Evolutionary conservation across 2,113 vertebrate genomes (phyloP), one percentile per base, ranked within the genome.

Genomic region (Tachysurus vachellii): DNA sequence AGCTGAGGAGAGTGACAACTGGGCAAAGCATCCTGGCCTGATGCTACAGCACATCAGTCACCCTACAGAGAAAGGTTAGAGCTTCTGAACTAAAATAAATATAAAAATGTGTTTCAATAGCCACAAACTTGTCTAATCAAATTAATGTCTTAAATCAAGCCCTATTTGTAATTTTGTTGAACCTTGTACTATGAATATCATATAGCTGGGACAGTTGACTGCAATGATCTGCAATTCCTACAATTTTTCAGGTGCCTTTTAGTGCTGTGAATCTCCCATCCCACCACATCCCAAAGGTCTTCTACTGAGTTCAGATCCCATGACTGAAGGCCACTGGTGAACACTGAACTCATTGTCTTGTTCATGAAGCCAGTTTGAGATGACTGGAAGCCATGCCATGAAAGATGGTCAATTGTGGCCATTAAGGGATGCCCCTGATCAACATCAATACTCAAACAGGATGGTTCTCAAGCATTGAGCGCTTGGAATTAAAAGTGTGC

Each of bases 21-120:
- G 56, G 61, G 81, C 85, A 80, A 54, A 84, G 80, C 71, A 83
- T 76, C 66, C 44, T 87, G 73, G 54, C 68, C 64, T 81, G 75
- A 84, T 64, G 85, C 80, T 61, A 77, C 66, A 21, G 88, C 81
- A 84, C 42, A 44, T 17, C 57, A 53, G 73, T 71, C 70, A 62
- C 14, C n/a, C 47, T 79, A 10, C 12, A 16, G 53, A 80, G 9
- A 57, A 9, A 80, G 28, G 31, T 31, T 19, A 19, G 16, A 10
- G 21, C 28, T 12, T 57, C 9, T 4, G 17, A 57, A 21, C n/a
- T 16, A 4, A 11, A 36, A 36, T 1, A 42, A 42, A 16, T 12
- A 80, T 50, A 28, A 54, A 42, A 28, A 54, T 28, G 23, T 2
- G 10, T 77, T 75, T 75, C 71, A 21, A 4, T 0, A 26, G 13